Base-by-base conservation (phyloP, 37 sponge, comb jelly and placozoan species). In the Petrosia ficiformis region DNA sequence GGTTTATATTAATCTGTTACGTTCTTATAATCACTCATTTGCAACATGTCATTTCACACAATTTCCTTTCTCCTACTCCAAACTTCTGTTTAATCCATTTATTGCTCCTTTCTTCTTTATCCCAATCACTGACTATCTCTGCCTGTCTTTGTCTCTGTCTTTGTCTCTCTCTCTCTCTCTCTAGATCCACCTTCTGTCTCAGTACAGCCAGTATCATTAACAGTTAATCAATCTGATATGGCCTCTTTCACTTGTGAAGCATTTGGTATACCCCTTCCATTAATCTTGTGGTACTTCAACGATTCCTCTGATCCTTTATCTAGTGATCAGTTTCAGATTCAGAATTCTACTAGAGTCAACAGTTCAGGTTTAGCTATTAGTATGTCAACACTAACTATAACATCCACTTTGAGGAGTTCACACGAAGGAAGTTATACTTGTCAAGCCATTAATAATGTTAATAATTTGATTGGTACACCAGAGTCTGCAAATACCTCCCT, bases 141-240 rank as follows among this genome's bases (percentile, higher is more conserved):
- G 8, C 8, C 14, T 8, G 14, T 48, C 14, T 48, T 14, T 48
- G 14, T 14, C 8, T 48, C 54, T 48, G 54, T 48, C 54, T 48
- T 14, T 14, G 8, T 48, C 14, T 48, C 54, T 48, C 14, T 48
- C 14, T 48, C 54, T 48, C 14, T 48, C 54, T 48, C 54, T 48
- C 54, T 61, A 61, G 63, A 61, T 61, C 63, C 63, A 61, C 63
- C 63, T 61, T 6, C 11, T 61, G 26, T 61, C 6, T n/a, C 63
- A 61, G 22, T n/a, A 29, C 28, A 24, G 11, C 63, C 63, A 26
- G 28, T 26, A n/a, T 6, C 14, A 8, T 6, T n/a, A 5, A 61
- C 63, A 26, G n/a, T 61, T 29, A 61, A 61, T 61, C 63, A 61
- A 61, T 26, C 63, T 61, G 63, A n/a, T 61, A 5, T n/a, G 5